phyloP scores from a whole-genome alignment of 2,113 vertebrate genomes.

The Elachura formosa region DNA sequence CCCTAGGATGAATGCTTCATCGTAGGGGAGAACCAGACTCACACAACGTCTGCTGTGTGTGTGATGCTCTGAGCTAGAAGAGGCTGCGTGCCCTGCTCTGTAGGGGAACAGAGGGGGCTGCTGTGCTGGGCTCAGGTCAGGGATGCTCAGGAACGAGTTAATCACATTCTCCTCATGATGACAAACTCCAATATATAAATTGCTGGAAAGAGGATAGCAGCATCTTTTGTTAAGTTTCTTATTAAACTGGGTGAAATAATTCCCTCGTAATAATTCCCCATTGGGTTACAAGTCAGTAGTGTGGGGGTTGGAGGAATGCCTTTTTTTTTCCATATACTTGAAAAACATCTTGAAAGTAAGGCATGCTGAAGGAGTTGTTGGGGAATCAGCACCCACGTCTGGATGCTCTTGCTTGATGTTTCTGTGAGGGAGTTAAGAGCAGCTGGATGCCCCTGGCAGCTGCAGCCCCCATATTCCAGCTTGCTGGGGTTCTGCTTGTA shows the following conservation, averaged over 20 bases:
- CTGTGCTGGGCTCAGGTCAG: background rate
- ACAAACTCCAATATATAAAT: background rate
- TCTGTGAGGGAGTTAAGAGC: background rate
- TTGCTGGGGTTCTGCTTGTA: background rate
- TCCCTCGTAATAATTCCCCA: background rate
- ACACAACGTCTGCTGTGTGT: fast-evolving
- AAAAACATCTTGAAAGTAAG: background rate
- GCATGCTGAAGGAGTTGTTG: background rate
- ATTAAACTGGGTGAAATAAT: background rate
- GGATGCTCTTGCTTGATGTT: background rate
- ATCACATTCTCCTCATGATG: background rate
- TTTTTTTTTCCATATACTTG: background rate
- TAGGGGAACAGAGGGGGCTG: background rate
- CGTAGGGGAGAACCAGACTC: background rate
- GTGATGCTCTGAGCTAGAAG: background rate
- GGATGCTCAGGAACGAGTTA: background rate
- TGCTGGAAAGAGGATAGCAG: background rate
- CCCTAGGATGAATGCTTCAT: background rate
- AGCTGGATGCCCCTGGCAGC: background rate
- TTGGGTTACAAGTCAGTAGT: background rate
- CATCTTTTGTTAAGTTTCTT: background rate
- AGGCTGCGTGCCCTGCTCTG: background rate
- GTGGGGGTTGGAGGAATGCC: fast-evolving
- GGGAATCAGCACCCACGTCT: background rate
- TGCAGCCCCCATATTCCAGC: fast-evolving